Percentiles rank a stretch among this genome's conserved stretches.
Conservation (phyloP, 2,113 vertebrate species). For the Dromas ardeola region DNA sequence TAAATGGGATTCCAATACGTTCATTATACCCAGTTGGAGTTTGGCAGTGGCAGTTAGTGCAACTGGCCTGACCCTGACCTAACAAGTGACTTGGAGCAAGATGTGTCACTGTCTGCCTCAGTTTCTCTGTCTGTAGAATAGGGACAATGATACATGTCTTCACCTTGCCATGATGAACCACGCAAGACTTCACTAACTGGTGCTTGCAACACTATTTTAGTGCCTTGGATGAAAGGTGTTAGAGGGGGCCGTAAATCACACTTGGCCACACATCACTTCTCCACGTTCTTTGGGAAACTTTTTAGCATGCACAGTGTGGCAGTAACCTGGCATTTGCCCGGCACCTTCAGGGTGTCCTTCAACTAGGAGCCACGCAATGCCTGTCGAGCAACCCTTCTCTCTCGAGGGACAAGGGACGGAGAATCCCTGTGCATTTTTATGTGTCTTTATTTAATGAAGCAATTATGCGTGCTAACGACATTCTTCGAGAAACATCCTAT, state of each 20-base stretch:
- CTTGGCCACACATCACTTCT: not conserved
- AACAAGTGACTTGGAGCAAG: not conserved
- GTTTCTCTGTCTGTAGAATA: not conserved
- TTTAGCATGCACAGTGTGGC: not conserved
- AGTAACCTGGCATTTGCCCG: not conserved
- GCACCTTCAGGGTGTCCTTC: not conserved
- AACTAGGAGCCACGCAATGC: not conserved
- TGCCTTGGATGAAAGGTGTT: not conserved
- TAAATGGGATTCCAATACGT: conserved; percentile 45
- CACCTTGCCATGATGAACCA: not conserved
- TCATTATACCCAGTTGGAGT: not conserved
- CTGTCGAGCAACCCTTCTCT: conserved; percentile 15
- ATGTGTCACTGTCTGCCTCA: not conserved
- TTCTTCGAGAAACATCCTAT: conserved; percentile 79
- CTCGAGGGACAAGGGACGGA: conserved; percentile 3
- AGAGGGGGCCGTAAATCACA: not conserved
- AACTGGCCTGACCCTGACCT: not conserved
- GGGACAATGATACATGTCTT: not conserved
- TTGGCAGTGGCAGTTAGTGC: not conserved
- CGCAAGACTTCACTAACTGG: not conserved
- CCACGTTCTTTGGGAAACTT: not conserved
- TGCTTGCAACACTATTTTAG: not conserved
- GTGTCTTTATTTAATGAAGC: conserved; percentile 60
- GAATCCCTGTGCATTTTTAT: not conserved
- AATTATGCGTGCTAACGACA: conserved; percentile 72